These are phyloP conservation scores for Amphiprion ocellaris DNA, from an alignment of 2,113 vertebrate species.

Conservation along the genomic window DNA sequence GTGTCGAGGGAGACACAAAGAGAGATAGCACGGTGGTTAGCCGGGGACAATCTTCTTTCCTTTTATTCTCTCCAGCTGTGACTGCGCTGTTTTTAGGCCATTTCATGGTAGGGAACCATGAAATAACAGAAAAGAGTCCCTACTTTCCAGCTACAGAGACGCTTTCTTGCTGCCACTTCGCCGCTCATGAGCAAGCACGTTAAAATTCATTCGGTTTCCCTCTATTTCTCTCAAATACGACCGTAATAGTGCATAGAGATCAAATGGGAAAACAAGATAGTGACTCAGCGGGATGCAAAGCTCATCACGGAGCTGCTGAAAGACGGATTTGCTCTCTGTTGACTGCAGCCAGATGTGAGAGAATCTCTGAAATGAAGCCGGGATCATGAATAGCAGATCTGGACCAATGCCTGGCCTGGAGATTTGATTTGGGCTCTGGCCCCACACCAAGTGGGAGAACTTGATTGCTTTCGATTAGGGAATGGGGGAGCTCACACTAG, in stretches of 20 bases:
- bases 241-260: conserved; percentile 28
- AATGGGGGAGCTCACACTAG: conserved; percentile 37
- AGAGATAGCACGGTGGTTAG: conserved; percentile 37
- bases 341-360: conserved; percentile 40
- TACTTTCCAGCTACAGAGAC: conserved; percentile 27
- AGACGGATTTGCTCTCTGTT: conserved; percentile 39
- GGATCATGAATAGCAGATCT: conserved; percentile 53
- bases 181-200: conserved; percentile 45
- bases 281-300: conserved; percentile 43
- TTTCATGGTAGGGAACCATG: conserved; percentile 66
- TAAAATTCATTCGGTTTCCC: conserved; percentile 25
- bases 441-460: conserved; percentile 44
- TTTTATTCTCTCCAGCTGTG: conserved; percentile 50
- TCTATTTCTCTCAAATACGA: conserved; percentile 26
- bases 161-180: conserved; percentile 27
- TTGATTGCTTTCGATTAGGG: conserved; percentile 69
- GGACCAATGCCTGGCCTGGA: conserved; percentile 49
- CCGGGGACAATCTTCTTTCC: conserved; percentile 19
- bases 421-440: conserved; percentile 60
- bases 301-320: conserved; percentile 24
- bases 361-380: conserved; percentile 50
- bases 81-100: conserved; percentile 58
- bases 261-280: conserved; percentile 57
- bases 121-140: conserved; percentile 64
- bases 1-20: conserved; percentile 27